phyloP scores from a whole-genome alignment of 1,140 invertebrate species.

The Drosophila pseudoananassae region DNA sequence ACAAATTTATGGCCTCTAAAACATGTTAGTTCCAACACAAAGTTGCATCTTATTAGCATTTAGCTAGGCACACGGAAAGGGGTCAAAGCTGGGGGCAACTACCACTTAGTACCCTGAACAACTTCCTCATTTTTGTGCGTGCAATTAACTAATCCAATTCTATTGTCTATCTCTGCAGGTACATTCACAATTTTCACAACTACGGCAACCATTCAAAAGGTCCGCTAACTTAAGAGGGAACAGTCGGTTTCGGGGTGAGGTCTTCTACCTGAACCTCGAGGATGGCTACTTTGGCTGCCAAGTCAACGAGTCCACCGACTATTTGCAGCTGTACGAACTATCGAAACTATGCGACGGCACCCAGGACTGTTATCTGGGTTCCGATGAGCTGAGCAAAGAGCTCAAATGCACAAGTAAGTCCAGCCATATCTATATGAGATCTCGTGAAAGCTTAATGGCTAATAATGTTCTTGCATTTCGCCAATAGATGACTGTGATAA shows the following conservation, averaged over 20 bases:
- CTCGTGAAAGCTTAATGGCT: slow-evolving; percentile 21
- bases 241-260: slow-evolving; percentile 92
- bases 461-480: slow-evolving; percentile 5
- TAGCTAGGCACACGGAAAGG: not conserved
- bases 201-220: slow-evolving; percentile 74
- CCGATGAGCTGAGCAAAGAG: slow-evolving; percentile 94
- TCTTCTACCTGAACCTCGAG: slow-evolving; percentile 98
- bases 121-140: slow-evolving; percentile 22
- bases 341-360: slow-evolving; percentile 96
- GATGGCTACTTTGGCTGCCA: slow-evolving; percentile 98
- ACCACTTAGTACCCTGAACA: not conserved
- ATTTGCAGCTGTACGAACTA: slow-evolving; percentile 96
- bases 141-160: slow-evolving; percentile 25
- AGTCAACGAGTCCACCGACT: slow-evolving; percentile 97
- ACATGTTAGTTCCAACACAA: not conserved
- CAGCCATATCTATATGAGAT: slow-evolving; percentile 75
- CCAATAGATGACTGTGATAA: slow-evolving; percentile 94
- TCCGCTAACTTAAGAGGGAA: slow-evolving; percentile 70
- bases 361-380: slow-evolving; percentile 95
- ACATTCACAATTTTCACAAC: slow-evolving; percentile 87
- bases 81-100: not conserved
- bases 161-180: slow-evolving; percentile 86
- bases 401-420: slow-evolving; percentile 95
- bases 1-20: not conserved
- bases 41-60: slow-evolving; percentile 1